These are phyloP conservation scores for Pavo muticus DNA, from an alignment of 2,113 vertebrate species.

Conservation along the genomic window DNA sequence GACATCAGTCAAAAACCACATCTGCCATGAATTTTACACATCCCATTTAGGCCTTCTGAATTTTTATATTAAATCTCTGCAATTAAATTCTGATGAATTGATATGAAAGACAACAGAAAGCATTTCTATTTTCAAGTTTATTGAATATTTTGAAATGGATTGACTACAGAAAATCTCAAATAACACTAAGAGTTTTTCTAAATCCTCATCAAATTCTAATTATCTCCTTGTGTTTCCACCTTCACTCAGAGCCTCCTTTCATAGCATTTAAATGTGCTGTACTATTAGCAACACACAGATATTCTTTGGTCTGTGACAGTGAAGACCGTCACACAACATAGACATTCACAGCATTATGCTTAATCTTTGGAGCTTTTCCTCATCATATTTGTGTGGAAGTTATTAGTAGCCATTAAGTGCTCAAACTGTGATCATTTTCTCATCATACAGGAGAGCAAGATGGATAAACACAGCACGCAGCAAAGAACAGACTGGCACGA, in stretches of 20 bases:
- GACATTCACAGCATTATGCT: not conserved
- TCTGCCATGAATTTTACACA: slow-evolving; percentile 20
- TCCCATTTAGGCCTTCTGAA: slow-evolving; percentile 10
- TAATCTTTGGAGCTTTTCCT: not conserved
- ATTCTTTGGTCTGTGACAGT: not conserved
- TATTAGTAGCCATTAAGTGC: not conserved
- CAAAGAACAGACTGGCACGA: not conserved
- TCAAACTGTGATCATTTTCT: not conserved
- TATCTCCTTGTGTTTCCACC: not conserved
- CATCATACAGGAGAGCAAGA: not conserved
- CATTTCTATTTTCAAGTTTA: not conserved
- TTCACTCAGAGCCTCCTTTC: not conserved
- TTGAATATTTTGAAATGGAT: not conserved
- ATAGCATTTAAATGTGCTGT: not conserved
- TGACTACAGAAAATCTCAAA: not conserved
- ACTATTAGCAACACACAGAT: not conserved
- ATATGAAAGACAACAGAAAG: not conserved
- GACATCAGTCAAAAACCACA: not conserved
- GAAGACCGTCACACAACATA: not conserved
- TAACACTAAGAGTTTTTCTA: not conserved
- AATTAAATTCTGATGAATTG: not conserved
- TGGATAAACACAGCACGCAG: not conserved
- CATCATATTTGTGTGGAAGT: not conserved
- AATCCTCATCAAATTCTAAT: not conserved
- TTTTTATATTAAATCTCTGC: not conserved